Conservation (phyloP, 2,797 vertebrate species). For the Neosalanx taihuensis region DNA sequence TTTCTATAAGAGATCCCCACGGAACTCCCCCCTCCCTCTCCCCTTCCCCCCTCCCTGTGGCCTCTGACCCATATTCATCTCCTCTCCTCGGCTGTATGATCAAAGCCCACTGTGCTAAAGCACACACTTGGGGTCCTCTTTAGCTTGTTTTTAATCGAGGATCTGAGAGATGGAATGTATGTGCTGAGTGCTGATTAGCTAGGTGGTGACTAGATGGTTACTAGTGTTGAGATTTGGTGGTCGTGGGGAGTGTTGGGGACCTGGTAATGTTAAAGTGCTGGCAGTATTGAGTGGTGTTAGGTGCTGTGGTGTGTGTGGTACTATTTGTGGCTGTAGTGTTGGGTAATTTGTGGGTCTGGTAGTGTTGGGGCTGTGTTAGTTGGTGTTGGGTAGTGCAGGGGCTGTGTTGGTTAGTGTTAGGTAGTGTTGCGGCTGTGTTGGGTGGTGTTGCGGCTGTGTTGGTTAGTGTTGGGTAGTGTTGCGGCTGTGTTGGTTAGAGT, state of each 20-base stretch:
- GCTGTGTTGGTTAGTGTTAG: neutral
- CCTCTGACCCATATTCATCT: slow-evolving; percentile 50
- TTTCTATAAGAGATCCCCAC: neutral
- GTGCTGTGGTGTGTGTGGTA: neutral
- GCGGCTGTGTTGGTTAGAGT: no score
- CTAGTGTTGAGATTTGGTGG: neutral
- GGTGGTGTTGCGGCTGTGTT: neutral
- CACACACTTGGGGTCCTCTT: slow-evolving; percentile 5
- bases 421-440: neutral
- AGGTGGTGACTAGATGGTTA: slow-evolving; percentile 3
- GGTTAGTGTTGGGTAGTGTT: no score
- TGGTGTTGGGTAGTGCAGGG: neutral
- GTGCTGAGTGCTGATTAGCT: slow-evolving; percentile 19
- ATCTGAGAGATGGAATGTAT: slow-evolving; percentile 14
- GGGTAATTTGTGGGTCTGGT: neutral
- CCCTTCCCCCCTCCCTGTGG: slow-evolving; percentile 5
- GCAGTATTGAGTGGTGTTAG: neutral
- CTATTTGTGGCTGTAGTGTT: neutral
- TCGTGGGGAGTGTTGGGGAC: neutral
- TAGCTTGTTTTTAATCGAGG: slow-evolving; percentile 11
- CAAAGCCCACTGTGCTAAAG: slow-evolving; percentile 43
- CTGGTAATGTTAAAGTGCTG: neutral
- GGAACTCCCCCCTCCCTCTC: neutral
- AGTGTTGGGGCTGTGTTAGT: neutral
- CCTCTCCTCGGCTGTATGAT: slow-evolving; percentile 40